Conservation (phyloP, 2,113 vertebrate species). For the Hipposideros armiger region DNA sequence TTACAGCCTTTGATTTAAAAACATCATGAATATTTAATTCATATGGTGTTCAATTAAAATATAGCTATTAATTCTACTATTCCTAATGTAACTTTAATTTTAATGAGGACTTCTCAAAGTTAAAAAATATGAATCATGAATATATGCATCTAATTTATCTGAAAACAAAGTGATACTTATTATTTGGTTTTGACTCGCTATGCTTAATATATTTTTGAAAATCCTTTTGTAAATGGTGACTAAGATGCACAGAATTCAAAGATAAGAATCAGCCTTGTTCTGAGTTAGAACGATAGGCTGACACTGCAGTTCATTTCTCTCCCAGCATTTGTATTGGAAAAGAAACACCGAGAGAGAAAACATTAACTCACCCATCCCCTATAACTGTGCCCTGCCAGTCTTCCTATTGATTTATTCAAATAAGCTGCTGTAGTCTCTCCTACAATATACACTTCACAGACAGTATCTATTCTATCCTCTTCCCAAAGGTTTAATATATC, state of each 20-base stretch:
- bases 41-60: conserved; percentile 20
- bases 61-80: background rate
- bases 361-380: background rate
- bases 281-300: background rate
- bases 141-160: background rate
- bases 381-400: background rate
- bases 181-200: background rate
- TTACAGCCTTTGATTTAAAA: conserved; percentile 21
- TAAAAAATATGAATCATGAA: background rate
- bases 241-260: background rate
- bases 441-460: background rate
- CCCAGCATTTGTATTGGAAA: background rate
- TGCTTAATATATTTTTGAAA: background rate
- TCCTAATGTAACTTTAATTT: conserved; percentile 28
- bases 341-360: background rate
- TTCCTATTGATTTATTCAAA: background rate
- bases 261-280: background rate
- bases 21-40: conserved; percentile 53
- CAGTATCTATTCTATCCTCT: background rate
- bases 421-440: background rate
- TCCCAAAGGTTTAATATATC: background rate
- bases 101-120: background rate
- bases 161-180: background rate
- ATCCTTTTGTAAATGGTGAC: background rate
- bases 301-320: background rate